Evolutionary conservation across 2,888 invertebrate genomes (phyloP), one percentile per base, ranked within the genome.

Genomic region (Sarcophaga variegata): DNA sequence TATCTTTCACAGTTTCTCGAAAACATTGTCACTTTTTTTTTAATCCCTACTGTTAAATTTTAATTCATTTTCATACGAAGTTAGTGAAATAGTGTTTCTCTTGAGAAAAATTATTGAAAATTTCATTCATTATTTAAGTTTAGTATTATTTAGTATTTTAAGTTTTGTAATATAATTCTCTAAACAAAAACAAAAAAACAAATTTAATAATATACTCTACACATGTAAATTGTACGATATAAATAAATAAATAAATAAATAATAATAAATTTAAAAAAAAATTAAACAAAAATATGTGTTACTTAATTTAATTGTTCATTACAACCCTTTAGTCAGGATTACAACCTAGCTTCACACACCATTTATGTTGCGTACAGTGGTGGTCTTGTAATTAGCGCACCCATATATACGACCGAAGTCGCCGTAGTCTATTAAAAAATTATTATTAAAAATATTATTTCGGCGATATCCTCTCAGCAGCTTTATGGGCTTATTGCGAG

Each of bases 121-220:
- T 78, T 85, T 82, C 74, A 70, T 85, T 82, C 74, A 70, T 81
- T 78, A 69, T 64, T 75, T 81, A 87, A 87, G 87, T 84, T 79
- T 85, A 87, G 84, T 87, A 87, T 87, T 87, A 84, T 87, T 60
- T 84, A 84, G 37, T 37, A 37, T 79, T 71, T 67, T 87, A 87
- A 87, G 87, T 87, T 84, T 84, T 87, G 87, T 87, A 87, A 87
- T 84, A 87, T 87, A 87, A 78, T 72, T 78, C 67, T 64, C 70
- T 59, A 54, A 69, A 79, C 14, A 75, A 76, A 20, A 75, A 85
- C 22, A 66, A 70, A 12, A 59, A 66, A 62, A 45, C 66, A 54
- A 64, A 14, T 20, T 74, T 66, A 17, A 17, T 76, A 12, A 76
- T 47, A 66, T 75, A 75, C 77, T 77, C 37, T 37, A 37, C 37